Base-by-base conservation (phyloP, 2,888 invertebrate species). In the Phlogophora meticulosa region DNA sequence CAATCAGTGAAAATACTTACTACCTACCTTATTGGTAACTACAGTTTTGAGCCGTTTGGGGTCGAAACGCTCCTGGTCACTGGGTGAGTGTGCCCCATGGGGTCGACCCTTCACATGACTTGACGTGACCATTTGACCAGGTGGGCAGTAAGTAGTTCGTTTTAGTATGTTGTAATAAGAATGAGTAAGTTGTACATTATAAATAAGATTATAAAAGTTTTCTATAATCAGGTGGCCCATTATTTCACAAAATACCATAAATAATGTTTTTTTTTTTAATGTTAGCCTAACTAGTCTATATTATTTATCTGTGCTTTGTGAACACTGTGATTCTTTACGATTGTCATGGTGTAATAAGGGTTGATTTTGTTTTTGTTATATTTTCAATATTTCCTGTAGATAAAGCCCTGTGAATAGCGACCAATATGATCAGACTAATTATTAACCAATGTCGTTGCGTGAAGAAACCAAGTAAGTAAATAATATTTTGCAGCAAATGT, bases 331-430 rank as follows among this genome's bases (percentile, higher is more conserved):
- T 71, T 81, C 76, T 74, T 74, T 80, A 81, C 80, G 87, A 89
- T 86, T 93, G 82, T 94, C 93, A 94, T 93, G 92, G 93, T 93
- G 90, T 92, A 81, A 22, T 90, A 91, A 88, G 92, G 92, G 92
- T 93, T 93, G 92, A 94, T 88, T 93, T 94, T 94, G 93, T 94
- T 95, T 93, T 93, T 92, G 86, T 90, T 88, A 85, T 81, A 90
- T 87, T 91, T 90, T 91, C 89, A 84, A 78, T 84, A 88, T 85
- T 84, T 89, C 87, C 78, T 76, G 79, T 83, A 84, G 76, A 83
- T 79, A 75, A 78, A 82, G 60, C 68, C 76, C 77, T 82, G 72
- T 60, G 68, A 78, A 81, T 84, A 77, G 73, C 78, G 84, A 87
- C 88, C 81, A 94, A 78, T 42, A 88, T 95, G 95, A 94, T 94